Base-by-base conservation (phyloP, 2,113 vertebrate genomes). In the Saimiri boliviensis region DNA sequence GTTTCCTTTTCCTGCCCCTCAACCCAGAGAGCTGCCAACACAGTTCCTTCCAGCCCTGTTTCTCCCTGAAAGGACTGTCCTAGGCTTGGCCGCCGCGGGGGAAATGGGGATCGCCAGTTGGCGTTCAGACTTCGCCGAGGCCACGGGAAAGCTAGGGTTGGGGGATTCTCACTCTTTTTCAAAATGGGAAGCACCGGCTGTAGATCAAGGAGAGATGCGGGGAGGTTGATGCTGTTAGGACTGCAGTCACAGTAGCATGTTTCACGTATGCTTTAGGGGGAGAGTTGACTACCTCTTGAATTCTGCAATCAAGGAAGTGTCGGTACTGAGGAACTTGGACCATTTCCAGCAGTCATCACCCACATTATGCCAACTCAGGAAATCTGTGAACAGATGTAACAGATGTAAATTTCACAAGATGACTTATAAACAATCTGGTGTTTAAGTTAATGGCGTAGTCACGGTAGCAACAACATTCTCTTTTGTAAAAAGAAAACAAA, bases 1-100 rank as follows among this genome's bases (percentile, higher is more conserved):
- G 96, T 97, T 94, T 95, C 93, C 96, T 96, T 93, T 97, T 97
- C 96, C 96, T 97, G 91, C 89, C 68, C 88, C n/a, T 49, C 85
- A 4, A 6, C 83, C 54, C 93, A 0, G 11, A 40, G 56, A 66
- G 79, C 86, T 54, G 94, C 95, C 89, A 9, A 1, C 60, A 13
- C 89, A 21, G 86, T 16, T 66, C 82, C 58, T 47, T 86, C 42
- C 83, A 17, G 89, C 60, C 82, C 45, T n/a, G 54, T 8, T 54
- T 73, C 32, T 4, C 81, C 70, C 49, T 4, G 73, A 27, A 86
- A 91, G 86, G 89, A 27, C 63, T 19, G 89, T 35, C 68, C 19
- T 9, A 86, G 27, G 47, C 95, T 80, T 70, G 91, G 79, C 95
- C 14, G 52, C 58, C 32, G 19, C 42, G 23, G 74, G 49, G 79